A percentile compares a stretch with the other conserved stretches of the same genome.
These are phyloP conservation scores for Nasonovia ribisnigri DNA, from an alignment of 2,888 invertebrate genomes.

Conservation along the genomic window DNA sequence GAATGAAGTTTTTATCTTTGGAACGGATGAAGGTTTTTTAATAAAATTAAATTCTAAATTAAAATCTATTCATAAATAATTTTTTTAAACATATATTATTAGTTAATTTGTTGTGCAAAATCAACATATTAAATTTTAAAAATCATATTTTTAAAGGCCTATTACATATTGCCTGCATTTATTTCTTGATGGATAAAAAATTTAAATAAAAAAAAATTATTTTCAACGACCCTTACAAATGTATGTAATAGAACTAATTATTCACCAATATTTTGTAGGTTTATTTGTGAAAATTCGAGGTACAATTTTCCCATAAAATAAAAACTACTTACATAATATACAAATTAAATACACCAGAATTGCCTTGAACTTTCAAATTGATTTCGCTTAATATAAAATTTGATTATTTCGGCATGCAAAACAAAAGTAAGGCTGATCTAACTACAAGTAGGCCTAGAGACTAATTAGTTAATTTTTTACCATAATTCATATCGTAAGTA, in stretches of 20 bases:
- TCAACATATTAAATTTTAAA: not conserved
- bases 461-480: not conserved
- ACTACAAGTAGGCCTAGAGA: not conserved
- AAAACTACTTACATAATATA: not conserved
- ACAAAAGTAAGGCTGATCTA: not conserved
- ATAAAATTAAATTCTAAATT: not conserved
- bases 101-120: no score
- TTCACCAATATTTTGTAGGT: not conserved
- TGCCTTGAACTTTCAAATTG: not conserved
- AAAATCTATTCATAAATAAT: no score
- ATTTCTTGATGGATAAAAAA: not conserved
- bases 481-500: not conserved
- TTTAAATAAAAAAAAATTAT: not conserved
- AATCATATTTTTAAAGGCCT: not conserved
- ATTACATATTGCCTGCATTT: not conserved
- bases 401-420: not conserved
- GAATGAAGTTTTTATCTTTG: not conserved
- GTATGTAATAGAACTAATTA: not conserved
- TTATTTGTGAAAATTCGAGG: not conserved
- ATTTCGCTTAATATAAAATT: not conserved
- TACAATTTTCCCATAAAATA: not conserved
- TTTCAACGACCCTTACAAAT: not conserved
- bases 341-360: not conserved
- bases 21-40: not conserved
- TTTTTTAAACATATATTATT: no score